These are phyloP conservation scores for Kryptopterus vitreolus DNA, from an alignment of 2,797 vertebrate genomes.

Conservation along the genomic window DNA sequence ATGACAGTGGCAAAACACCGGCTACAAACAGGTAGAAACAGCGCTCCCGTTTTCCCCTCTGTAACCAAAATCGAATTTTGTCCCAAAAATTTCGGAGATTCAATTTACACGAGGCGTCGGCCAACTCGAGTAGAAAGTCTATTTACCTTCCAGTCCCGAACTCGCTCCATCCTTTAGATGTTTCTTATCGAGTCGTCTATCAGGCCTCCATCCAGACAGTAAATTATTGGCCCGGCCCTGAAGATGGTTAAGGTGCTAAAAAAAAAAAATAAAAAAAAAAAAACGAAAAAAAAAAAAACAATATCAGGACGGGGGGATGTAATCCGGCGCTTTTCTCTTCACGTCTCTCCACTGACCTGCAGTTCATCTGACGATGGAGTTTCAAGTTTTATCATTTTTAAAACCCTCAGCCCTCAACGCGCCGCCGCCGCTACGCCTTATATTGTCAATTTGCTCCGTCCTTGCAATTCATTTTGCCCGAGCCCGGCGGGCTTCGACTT, in stretches of 20 bases:
- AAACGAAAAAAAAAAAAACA: background rate
- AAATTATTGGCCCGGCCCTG: background rate
- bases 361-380: background rate
- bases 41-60: no score
- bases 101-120: no score
- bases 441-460: conserved; percentile 13
- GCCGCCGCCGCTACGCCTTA: background rate
- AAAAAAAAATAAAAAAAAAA: background rate
- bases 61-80: no score
- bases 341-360: background rate
- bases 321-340: background rate
- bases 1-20: no score
- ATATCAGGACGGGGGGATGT: background rate
- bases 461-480: conserved; percentile 8
- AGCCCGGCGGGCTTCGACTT: no score
- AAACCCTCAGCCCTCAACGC: background rate
- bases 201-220: background rate
- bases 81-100: no score
- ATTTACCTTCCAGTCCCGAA: background rate
- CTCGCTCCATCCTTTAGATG: no score
- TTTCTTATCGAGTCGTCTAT: background rate
- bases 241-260: background rate
- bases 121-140: no score
- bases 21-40: no score
- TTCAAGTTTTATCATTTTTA: conserved; percentile 16